Conservation (phyloP, 2,113 vertebrate species). For the Muscicapa adusta region DNA sequence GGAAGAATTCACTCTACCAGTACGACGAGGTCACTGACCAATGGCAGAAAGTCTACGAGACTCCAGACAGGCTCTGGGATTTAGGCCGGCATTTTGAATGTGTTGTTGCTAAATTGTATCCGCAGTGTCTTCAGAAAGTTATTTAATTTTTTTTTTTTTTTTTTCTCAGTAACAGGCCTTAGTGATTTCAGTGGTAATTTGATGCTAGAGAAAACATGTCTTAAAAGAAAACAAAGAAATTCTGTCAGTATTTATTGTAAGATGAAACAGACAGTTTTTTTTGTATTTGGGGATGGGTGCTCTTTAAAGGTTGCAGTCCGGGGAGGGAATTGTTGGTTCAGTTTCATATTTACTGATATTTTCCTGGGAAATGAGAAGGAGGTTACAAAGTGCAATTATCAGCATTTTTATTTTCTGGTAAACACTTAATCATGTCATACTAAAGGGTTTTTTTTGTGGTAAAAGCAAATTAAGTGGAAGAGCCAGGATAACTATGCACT, state of each 20-base stretch:
- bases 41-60: conserved; percentile 96
- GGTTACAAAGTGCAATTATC: conserved; percentile 98
- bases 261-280: conserved; percentile 60
- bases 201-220: conserved; percentile 60
- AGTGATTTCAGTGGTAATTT: conserved; percentile 55
- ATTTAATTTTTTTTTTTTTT: conserved; percentile 72
- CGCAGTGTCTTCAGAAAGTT: conserved; percentile 99
- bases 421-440: conserved; percentile 67
- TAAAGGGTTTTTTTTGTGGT: conserved; percentile 50
- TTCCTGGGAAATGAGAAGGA: conserved; percentile 70
- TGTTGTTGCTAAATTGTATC: conserved; percentile 98
- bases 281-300: conserved; percentile 79
- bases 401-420: conserved; percentile 70
- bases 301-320: conserved; percentile 84
- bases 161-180: conserved; percentile 40
- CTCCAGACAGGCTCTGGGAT: conserved; percentile 98
- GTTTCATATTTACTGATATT: conserved; percentile 66
- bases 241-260: conserved; percentile 75
- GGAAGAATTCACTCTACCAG: conserved; percentile 97
- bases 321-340: conserved; percentile 56
- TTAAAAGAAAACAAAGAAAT: conserved; percentile 57
- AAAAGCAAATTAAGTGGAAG: conserved; percentile 65
- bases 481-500: conserved; percentile 77
- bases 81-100: conserved; percentile 99
- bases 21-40: conserved; percentile 89